Base-by-base conservation (phyloP, 2,888 invertebrate genomes). In the Scotopteryx bipunctaria region DNA sequence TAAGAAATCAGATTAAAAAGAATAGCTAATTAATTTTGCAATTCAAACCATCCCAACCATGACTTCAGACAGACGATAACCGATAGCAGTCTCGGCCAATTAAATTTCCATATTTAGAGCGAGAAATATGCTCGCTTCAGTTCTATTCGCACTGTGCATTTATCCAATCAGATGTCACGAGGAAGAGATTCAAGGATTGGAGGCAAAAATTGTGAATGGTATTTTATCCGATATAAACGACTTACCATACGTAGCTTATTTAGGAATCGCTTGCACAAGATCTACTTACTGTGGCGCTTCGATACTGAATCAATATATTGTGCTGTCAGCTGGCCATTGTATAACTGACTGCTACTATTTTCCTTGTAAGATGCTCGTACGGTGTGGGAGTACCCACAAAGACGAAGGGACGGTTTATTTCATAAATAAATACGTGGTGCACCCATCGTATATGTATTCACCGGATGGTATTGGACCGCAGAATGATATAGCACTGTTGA, bases 21-120 rank as follows among this genome's bases (percentile, higher is more conserved):
- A 11, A 33, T 25, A 35, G 32, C 33, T 40, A 52, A 52, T 52
- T 41, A 52, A 36, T 23, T 41, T 25, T 11, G 36, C 35, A 46
- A 52, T 52, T 42, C 23, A 32, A 46, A 37, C 23, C 41, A 46
- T 35, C 16, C 35, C 36, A 52, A 36, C 42, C 46, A 37, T 46
- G 35, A 54, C 47, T 43, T 15, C 14, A 11, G 9, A 35, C 43
- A 11, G 9, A 35, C 43, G 6, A 16, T 11, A 27, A 42, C 37
- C 32, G 37, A 49, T 44, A 50, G 27, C 25, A 3, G 23, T 29
- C 9, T 31, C 31, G 29, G 5, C 31, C 17, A 50, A 38, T 50
- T 38, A 44, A 38, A 38, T 13, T 1, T 5, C 14, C 5, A 32
- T 33, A n/a, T 40, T 27, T 43, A 14, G 15, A 42, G 27, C 42